These are phyloP conservation scores for Apotomis betuletana DNA, from an alignment of 2,888 invertebrate species.

Conservation along the genomic window DNA sequence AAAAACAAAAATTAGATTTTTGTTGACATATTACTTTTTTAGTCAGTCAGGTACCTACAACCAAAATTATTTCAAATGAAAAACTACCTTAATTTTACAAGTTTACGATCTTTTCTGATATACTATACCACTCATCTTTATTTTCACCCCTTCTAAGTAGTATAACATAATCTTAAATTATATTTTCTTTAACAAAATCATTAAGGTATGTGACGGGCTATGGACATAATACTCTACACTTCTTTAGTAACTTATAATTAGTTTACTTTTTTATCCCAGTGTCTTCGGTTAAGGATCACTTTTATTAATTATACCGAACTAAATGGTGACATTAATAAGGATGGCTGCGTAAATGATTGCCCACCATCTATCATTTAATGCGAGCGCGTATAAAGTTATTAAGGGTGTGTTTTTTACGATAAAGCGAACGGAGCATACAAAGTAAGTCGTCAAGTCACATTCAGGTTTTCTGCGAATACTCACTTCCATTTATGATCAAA, in stretches of 20 bases:
- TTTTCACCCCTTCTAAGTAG: no score
- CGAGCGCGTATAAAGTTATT: conserved; percentile 30
- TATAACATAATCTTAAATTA: no score
- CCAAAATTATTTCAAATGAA: no score
- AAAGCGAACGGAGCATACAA: conserved; percentile 2
- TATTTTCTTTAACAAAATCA: no score
- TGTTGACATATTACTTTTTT: no score
- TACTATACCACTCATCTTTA: no score
- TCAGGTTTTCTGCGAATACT: conserved; percentile 20
- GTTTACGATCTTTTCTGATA: no score
- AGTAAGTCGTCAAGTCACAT: conserved; percentile 22
- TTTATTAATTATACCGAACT: conserved; percentile 8
- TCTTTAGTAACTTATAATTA: not conserved
- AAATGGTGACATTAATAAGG: conserved; percentile 20
- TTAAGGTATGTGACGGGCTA: no score
- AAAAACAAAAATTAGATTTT: no score
- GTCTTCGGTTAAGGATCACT: not conserved
- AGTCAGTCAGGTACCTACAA: no score
- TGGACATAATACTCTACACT: no score
- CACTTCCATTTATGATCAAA: conserved; percentile 13
- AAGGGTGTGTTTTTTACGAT: conserved; percentile 10
- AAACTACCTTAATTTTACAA: no score
- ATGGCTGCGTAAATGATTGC: conserved; percentile 17
- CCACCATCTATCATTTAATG: conserved; percentile 22
- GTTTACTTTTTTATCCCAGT: not conserved